Base-by-base conservation (phyloP, 1,140 invertebrate species). In the Goniozus legneri region DNA sequence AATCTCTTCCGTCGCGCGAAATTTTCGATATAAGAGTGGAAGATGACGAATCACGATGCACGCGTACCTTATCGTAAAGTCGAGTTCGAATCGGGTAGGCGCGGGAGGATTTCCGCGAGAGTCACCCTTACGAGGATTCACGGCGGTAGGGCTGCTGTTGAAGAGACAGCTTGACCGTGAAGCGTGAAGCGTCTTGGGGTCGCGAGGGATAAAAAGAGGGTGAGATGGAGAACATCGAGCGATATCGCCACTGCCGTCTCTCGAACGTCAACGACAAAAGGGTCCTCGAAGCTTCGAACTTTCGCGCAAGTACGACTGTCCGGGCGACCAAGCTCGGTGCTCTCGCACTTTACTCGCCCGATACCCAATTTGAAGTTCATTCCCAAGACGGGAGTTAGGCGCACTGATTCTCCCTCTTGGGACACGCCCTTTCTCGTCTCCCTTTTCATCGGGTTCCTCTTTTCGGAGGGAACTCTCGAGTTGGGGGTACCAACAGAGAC, bases 131-230 rank as follows among this genome's bases (percentile, higher is more conserved):
- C n/a, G n/a, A n/a, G n/a, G n/a, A n/a, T n/a, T n/a, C n/a, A n/a
- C n/a, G n/a, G n/a, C n/a, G n/a, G n/a, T 15, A 38, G 14, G 39
- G 24, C 37, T 20, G 43, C 41, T 42, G 44, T 57, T 44, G 54
- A 56, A 57, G 58, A 35, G 44, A 57, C 54, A 54, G 48, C 52
- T 60, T 60, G 58, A 61, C 58, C 58, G 22, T 27, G 50, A 43
- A 34, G 30, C 30, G 21, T 18, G 20, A 42, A 41, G 54, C 41
- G 42, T 42, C 27, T 37, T 15, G 30, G n/a, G n/a, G n/a, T n/a
- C n/a, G n/a, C n/a, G n/a, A n/a, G n/a, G n/a, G n/a, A n/a, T n/a
- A n/a, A n/a, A n/a, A n/a, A n/a, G n/a, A n/a, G n/a, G n/a, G n/a
- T n/a, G n/a, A n/a, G n/a, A n/a, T n/a, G n/a, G n/a, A n/a, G n/a